Evolutionary conservation across 2,888 invertebrate species (phyloP).

Genomic region (Schrankia costaestrigalis): DNA sequence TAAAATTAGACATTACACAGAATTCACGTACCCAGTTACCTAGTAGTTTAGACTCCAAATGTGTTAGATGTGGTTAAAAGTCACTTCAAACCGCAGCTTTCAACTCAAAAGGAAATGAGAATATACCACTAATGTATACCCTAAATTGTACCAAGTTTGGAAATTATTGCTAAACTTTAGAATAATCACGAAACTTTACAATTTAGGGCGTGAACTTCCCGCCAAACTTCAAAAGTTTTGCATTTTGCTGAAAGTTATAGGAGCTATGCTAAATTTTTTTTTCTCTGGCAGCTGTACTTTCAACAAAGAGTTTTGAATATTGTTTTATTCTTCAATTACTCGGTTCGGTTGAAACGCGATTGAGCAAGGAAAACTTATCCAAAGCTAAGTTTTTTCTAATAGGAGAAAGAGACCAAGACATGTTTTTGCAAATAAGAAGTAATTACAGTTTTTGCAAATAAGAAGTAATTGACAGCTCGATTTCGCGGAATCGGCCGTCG

Average conservation of each 20-base stretch:
- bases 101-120: constrained; percentile 14
- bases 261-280: constrained; percentile 20
- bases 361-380: too few species aligned
- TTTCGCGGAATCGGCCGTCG: too few species aligned
- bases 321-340: background rate
- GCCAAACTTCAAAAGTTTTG: constrained; percentile 25
- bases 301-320: background rate
- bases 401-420: too few species aligned
- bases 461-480: too few species aligned
- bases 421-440: too few species aligned
- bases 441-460: too few species aligned
- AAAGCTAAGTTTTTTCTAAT: too few species aligned
- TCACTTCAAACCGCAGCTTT: constrained; percentile 6
- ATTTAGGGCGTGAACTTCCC: constrained; percentile 33
- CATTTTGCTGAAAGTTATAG: constrained; percentile 27
- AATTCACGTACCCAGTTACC: too few species aligned
- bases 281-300: constrained; percentile 9
- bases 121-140: constrained; percentile 19
- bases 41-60: too few species aligned
- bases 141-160: constrained; percentile 14
- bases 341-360: too few species aligned
- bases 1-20: too few species aligned
- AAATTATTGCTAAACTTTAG: constrained; percentile 34
- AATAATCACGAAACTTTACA: constrained; percentile 34
- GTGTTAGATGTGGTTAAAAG: too few species aligned